Conservation (phyloP, 1,140 invertebrate genomes). For the Drosophila mojavensis region DNA sequence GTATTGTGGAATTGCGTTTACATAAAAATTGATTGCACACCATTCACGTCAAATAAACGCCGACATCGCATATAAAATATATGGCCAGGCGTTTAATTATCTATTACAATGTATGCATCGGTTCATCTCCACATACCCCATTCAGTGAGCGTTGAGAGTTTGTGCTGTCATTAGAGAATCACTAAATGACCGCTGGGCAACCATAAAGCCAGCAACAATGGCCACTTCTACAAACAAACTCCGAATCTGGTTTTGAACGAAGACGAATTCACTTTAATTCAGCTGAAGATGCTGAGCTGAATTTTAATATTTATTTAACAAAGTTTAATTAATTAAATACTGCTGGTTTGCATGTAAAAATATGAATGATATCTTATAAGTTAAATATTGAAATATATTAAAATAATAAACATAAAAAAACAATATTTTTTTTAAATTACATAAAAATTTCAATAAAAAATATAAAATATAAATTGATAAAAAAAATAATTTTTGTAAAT, state of each 20-base stretch:
- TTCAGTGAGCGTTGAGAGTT: not conserved
- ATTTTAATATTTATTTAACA: too few relatives aligned
- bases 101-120: slow-evolving; percentile 55
- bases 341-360: too few relatives aligned
- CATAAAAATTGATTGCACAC: slow-evolving; percentile 71
- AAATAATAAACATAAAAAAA: not conserved
- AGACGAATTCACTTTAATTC: not conserved
- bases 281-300: not conserved
- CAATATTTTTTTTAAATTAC: not conserved
- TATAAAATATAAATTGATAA: too few relatives aligned
- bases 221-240: slow-evolving; percentile 3
- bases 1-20: slow-evolving; percentile 63
- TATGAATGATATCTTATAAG: too few relatives aligned
- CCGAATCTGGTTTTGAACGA: not conserved
- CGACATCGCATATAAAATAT: slow-evolving; percentile 47
- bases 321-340: too few relatives aligned
- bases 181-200: slow-evolving; percentile 17
- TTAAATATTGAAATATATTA: too few relatives aligned
- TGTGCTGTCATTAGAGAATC: slow-evolving; percentile 30
- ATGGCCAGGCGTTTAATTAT: slow-evolving; percentile 66
- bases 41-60: slow-evolving; percentile 56
- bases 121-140: slow-evolving; percentile 32
- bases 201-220: slow-evolving; percentile 17
- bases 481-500: too few relatives aligned
- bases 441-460: too few relatives aligned